A percentile compares a stretch with the other conserved stretches of the same genome.
These are phyloP conservation scores for Argentina silus DNA, from an alignment of 2,797 vertebrate genomes.

Conservation along the genomic window DNA sequence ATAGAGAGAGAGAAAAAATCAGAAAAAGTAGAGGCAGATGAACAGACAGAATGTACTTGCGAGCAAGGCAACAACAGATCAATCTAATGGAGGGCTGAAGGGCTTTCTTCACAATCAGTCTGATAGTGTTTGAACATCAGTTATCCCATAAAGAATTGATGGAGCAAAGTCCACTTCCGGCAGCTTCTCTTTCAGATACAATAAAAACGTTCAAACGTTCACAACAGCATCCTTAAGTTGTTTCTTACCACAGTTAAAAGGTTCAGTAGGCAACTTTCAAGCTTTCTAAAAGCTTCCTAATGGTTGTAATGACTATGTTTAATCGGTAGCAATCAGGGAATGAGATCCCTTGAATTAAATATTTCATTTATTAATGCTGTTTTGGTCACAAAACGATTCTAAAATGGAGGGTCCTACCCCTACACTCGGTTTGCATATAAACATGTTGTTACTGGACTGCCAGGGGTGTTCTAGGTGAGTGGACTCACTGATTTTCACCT, in stretches of 20 bases:
- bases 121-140: neutral
- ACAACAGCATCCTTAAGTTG: neutral
- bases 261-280: no score
- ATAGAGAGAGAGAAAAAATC: neutral
- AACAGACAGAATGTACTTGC: neutral
- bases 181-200: neutral
- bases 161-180: neutral
- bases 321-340: no score
- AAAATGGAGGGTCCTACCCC: no score
- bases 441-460: no score
- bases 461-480: no score
- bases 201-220: neutral
- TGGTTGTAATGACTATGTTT: no score
- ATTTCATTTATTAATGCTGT: no score
- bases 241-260: neutral
- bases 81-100: neutral
- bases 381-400: no score
- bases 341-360: no score
- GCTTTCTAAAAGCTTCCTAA: no score
- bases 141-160: neutral
- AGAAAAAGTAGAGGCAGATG: slow-evolving; percentile 9
- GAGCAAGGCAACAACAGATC: neutral
- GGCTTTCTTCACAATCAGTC: neutral
- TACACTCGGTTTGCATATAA: no score
- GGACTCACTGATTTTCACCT: no score